Percentiles rank a stretch among this genome's conserved stretches.
Evolutionary conservation across 2,797 vertebrate species (phyloP).

Genomic region (Thripadectes ignobilis): DNA sequence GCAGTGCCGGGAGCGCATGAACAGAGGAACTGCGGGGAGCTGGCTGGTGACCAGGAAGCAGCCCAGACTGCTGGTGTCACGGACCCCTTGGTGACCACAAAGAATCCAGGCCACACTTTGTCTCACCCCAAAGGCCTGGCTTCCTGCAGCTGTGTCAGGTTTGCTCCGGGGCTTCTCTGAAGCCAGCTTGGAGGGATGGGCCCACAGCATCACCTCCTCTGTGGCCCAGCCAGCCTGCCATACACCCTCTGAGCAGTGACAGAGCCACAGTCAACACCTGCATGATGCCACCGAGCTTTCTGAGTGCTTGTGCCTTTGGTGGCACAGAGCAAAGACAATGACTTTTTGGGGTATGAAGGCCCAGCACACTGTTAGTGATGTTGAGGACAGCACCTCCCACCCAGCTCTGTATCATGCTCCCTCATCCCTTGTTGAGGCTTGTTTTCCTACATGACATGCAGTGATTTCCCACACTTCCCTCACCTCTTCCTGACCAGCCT

Average conservation of each 20-base stretch:
- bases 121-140: not conserved
- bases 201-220: not conserved
- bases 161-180: not conserved
- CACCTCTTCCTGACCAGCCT: conserved; percentile 32
- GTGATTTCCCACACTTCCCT: conserved; percentile 46
- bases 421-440: not conserved
- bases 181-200: not conserved
- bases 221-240: not conserved
- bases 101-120: not conserved
- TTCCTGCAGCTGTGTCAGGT: not conserved
- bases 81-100: conserved; percentile 2
- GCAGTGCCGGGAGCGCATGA: not conserved
- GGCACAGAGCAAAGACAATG: fast-evolving
- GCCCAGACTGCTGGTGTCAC: conserved; percentile 56
- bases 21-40: not conserved
- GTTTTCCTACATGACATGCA: conserved; percentile 38
- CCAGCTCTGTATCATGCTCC: not conserved
- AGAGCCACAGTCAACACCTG: not conserved
- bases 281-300: fast-evolving
- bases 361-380: fast-evolving
- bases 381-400: not conserved
- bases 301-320: not conserved
- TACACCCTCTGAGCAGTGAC: fast-evolving
- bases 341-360: not conserved
- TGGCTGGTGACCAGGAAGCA: conserved; percentile 60